Percentiles rank a stretch among this genome's conserved stretches.
Evolutionary conservation across 1,140 invertebrate genomes (phyloP).

Genomic region (Zophobas atratus): DNA sequence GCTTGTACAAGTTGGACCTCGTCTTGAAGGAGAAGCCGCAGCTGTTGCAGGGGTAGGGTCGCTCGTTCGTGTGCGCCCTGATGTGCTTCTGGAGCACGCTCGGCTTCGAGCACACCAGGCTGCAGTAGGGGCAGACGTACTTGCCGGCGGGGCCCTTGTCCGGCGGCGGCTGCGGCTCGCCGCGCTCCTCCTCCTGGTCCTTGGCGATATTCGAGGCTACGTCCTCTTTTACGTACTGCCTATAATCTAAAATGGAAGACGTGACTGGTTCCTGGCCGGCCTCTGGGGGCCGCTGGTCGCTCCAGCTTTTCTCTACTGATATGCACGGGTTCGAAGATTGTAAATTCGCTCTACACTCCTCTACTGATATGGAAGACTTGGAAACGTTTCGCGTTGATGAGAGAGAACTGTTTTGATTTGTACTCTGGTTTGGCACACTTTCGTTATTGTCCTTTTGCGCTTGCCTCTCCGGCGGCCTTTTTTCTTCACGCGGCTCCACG

Average conservation of each 20-base stretch:
- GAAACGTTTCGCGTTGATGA: conserved; percentile 41
- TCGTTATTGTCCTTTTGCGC: conserved; percentile 68
- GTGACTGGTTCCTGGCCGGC: conserved; percentile 48
- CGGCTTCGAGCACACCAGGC: conserved; percentile 91
- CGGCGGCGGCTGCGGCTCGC: conserved; percentile 42
- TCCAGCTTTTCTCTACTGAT: conserved; percentile 62
- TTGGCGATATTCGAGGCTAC: conserved; percentile 38
- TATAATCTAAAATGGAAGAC: conserved; percentile 62
- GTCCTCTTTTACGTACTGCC: conserved; percentile 46
- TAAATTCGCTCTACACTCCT: conserved; percentile 55
- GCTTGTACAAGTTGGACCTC: conserved; percentile 94
- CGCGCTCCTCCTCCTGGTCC: conserved; percentile 48
- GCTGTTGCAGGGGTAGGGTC: conserved; percentile 89
- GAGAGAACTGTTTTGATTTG: conserved; percentile 54
- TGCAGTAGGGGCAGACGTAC: conserved; percentile 91
- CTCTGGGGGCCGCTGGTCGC: neutral
- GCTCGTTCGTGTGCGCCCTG: conserved; percentile 92
- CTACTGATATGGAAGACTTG: conserved; percentile 68
- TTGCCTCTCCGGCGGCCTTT: conserved; percentile 63
- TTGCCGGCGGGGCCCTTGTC: conserved; percentile 68
- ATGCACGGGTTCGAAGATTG: conserved; percentile 62
- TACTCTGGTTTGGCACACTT: conserved; percentile 63
- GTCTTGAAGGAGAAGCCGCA: conserved; percentile 96
- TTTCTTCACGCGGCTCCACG: conserved; percentile 63
- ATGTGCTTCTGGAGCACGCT: conserved; percentile 95